phyloP scores from a whole-genome alignment of 92 coral and sea anemone genomes.

The Scolanthus callimorphus region DNA sequence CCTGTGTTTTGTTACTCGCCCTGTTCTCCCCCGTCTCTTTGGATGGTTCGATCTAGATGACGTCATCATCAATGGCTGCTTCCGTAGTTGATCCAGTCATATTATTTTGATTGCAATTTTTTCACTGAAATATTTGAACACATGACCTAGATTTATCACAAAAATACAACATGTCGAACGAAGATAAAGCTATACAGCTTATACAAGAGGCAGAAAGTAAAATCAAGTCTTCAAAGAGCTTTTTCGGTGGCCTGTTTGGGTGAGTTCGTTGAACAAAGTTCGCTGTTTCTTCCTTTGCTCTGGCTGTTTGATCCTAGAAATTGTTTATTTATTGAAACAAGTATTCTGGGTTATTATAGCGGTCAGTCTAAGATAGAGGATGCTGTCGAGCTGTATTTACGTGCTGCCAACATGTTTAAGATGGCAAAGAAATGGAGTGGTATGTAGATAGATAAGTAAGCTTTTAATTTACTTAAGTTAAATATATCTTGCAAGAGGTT shows the following conservation, averaged over 20 bases:
- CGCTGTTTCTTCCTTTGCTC: too few relatives aligned
- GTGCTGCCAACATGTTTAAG: conserved; percentile 94
- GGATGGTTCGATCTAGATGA: too few relatives aligned
- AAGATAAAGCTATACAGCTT: conserved; percentile 80
- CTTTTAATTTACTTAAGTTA: too few relatives aligned
- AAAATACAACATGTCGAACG: conserved; percentile 67
- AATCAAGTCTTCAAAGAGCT: conserved; percentile 91
- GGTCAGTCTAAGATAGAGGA: conserved; percentile 85
- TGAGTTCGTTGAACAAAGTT: too few relatives aligned
- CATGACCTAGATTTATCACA: too few relatives aligned
- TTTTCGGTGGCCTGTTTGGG: conserved; percentile 97
- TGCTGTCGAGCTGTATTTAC: conserved; percentile 83
- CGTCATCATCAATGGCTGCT: conserved; percentile 79
- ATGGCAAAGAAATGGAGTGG: conserved; percentile 99
- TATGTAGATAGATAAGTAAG: too few relatives aligned
- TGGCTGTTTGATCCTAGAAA: too few relatives aligned
- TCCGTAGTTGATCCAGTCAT: too few relatives aligned
- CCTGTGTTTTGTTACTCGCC: conserved; percentile 2
- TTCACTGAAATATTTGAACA: too few relatives aligned
- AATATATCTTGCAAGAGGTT: too few relatives aligned
- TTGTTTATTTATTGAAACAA: too few relatives aligned
- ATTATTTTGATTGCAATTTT: too few relatives aligned
- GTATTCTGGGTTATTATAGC: conserved; percentile 37
- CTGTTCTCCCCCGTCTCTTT: conserved; percentile 39
- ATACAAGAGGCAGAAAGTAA: conserved; percentile 90